Evolutionary conservation across 1,140 invertebrate species (phyloP).

Genomic region (Pectinophora gossypiella): DNA sequence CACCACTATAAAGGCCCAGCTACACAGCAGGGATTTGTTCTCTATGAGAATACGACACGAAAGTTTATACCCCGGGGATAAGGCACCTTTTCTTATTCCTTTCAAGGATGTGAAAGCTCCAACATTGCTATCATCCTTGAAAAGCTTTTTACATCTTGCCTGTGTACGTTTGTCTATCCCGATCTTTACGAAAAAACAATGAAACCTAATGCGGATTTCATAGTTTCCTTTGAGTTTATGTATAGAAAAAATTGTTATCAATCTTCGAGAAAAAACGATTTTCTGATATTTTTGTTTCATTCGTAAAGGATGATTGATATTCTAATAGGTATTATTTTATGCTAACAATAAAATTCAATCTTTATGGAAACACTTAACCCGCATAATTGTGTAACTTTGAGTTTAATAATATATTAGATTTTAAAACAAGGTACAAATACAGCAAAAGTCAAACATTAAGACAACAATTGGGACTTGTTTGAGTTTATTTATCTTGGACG

Average conservation of each 20-base stretch:
- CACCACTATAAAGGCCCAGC: too few relatives aligned
- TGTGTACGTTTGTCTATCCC: slow-evolving; percentile 12
- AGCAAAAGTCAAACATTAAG: background rate
- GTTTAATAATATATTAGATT: background rate
- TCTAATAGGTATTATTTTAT: too few relatives aligned
- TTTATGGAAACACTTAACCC: too few relatives aligned
- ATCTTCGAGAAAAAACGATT: background rate
- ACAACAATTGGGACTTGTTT: slow-evolving; percentile 15
- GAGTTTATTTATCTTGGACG: slow-evolving; percentile 49
- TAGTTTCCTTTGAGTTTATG: slow-evolving; percentile 28
- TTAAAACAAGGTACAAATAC: background rate
- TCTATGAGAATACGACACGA: slow-evolving; percentile 19
- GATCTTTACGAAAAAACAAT: slow-evolving; percentile 17
- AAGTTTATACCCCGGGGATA: slow-evolving; percentile 21
- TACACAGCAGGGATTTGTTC: slow-evolving; percentile 11
- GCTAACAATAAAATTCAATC: too few relatives aligned
- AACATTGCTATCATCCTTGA: slow-evolving; percentile 13
- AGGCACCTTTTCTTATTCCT: slow-evolving; percentile 19
- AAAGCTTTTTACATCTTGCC: slow-evolving; percentile 12
- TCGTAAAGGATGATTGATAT: too few relatives aligned
- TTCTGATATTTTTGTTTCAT: background rate
- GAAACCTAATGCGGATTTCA: slow-evolving; percentile 4
- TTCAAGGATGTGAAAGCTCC: slow-evolving; percentile 22
- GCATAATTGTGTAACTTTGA: too few relatives aligned
- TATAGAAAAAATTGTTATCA: background rate